phyloP scores from a whole-genome alignment of 2,888 invertebrate genomes.

The Polydesmus complanatus region DNA sequence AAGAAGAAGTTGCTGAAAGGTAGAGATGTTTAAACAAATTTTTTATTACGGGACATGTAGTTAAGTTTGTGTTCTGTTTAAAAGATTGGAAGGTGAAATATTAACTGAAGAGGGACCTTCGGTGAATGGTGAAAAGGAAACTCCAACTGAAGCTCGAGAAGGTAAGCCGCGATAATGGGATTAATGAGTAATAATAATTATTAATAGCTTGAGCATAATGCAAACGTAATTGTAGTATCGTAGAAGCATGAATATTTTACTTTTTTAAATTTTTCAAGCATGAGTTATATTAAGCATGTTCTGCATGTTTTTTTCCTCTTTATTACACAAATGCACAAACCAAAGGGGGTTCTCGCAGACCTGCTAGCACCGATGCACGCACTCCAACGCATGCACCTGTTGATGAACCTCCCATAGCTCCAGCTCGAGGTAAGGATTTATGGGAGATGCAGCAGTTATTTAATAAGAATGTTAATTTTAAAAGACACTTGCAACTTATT shows the following conservation, averaged over 20 bases:
- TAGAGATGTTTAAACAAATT: constrained; percentile 16
- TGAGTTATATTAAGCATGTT: background rate
- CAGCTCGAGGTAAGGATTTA: background rate
- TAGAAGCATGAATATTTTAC: too few species aligned
- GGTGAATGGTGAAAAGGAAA: constrained; percentile 29
- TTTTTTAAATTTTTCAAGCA: background rate
- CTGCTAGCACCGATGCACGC: background rate
- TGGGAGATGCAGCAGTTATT: background rate
- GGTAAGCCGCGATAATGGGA: constrained; percentile 24
- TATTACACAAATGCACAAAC: background rate
- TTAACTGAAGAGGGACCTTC: constrained; percentile 23
- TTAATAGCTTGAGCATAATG: background rate
- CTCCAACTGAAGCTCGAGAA: constrained; percentile 26
- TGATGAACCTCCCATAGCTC: background rate
- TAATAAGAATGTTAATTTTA: too few species aligned
- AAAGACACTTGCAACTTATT: too few species aligned
- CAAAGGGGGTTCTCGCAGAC: background rate
- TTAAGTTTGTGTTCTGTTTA: background rate
- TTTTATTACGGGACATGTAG: background rate
- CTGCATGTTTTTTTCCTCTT: background rate
- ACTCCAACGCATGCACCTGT: background rate
- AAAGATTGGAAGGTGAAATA: constrained; percentile 27
- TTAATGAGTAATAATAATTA: background rate
- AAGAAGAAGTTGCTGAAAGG: constrained; percentile 29
- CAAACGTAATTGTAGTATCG: too few species aligned